A percentile compares a stretch with the other conserved stretches of the same genome.
phyloP scores from a whole-genome alignment of 2,888 invertebrate species.

The Dynastes tityus region DNA sequence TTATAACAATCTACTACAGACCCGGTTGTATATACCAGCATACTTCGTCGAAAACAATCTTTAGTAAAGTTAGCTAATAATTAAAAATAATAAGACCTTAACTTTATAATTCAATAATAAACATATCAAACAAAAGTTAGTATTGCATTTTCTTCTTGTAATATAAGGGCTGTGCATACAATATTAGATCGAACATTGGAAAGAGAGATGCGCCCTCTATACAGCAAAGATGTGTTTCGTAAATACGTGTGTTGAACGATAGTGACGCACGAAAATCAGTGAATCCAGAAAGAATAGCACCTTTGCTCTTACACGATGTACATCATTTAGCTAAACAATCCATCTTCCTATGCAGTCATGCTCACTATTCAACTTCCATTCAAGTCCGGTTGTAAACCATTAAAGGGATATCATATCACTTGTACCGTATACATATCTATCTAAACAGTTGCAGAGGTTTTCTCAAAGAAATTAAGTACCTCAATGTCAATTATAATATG shows the following conservation, averaged over 20 bases:
- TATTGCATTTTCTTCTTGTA: conserved; percentile 49
- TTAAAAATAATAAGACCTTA: not conserved
- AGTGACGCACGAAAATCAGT: conserved; percentile 22
- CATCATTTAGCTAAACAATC: too few relatives aligned
- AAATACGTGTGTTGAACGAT: conserved; percentile 34
- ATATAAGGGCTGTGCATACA: conserved; percentile 61
- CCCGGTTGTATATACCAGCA: conserved; percentile 29
- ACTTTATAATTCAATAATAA: not conserved
- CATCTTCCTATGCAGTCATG: too few relatives aligned
- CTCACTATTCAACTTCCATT: too few relatives aligned
- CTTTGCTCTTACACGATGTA: too few relatives aligned
- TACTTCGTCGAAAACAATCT: not conserved
- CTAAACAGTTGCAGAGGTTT: too few relatives aligned
- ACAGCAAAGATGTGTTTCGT: conserved; percentile 55
- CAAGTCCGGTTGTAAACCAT: not conserved
- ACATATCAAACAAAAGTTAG: conserved; percentile 20
- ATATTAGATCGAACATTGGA: conserved; percentile 56
- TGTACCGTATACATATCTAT: too few relatives aligned
- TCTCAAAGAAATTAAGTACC: too few relatives aligned
- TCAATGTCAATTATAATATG: too few relatives aligned
- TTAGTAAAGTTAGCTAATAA: conserved; percentile 6
- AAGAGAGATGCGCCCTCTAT: conserved; percentile 53
- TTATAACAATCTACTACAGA: not conserved
- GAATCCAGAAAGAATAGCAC: not conserved
- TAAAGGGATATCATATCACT: not conserved